A percentile compares a stretch with the other conserved stretches of the same genome.
phyloP scores from a whole-genome alignment of 2,113 vertebrate genomes.

The Salvelinus sp. region DNA sequence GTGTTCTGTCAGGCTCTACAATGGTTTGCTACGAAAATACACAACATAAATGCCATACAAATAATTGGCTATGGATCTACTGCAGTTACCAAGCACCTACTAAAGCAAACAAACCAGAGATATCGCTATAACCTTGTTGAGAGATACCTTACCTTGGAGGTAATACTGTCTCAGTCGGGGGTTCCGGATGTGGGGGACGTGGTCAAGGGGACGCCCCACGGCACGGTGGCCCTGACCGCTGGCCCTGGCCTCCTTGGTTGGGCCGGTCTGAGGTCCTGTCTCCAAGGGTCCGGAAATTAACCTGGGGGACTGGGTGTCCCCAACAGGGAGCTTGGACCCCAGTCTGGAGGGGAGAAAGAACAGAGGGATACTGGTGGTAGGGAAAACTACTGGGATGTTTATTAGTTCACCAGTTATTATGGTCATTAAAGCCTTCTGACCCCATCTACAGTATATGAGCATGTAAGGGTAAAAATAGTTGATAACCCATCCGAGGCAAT shows the following conservation, averaged over 20 bases:
- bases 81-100: not conserved
- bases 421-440: not conserved
- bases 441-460: too few species aligned
- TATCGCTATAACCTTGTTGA: not conserved
- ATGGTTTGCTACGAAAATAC: too few species aligned
- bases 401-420: not conserved
- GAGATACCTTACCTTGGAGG: slow-evolving; percentile 64
- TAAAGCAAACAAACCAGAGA: not conserved
- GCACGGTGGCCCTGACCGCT: slow-evolving; percentile 15
- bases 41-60: too few species aligned
- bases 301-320: slow-evolving; percentile 65
- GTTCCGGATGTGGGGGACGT: slow-evolving; percentile 76
- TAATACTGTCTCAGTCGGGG: slow-evolving; percentile 78
- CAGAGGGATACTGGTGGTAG: not conserved
- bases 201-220: slow-evolving; percentile 55
- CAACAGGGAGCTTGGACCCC: slow-evolving; percentile 69
- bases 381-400: not conserved
- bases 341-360: slow-evolving; percentile 54
- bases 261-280: slow-evolving; percentile 27
- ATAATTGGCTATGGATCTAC: not conserved
- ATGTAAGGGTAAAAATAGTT: not conserved
- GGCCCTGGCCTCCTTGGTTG: slow-evolving; percentile 30
- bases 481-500: not conserved
- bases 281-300: slow-evolving; percentile 66
- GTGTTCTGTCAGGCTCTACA: too few species aligned